Base-by-base conservation (phyloP, 1,140 invertebrate genomes). In the Cyclina sinensis region DNA sequence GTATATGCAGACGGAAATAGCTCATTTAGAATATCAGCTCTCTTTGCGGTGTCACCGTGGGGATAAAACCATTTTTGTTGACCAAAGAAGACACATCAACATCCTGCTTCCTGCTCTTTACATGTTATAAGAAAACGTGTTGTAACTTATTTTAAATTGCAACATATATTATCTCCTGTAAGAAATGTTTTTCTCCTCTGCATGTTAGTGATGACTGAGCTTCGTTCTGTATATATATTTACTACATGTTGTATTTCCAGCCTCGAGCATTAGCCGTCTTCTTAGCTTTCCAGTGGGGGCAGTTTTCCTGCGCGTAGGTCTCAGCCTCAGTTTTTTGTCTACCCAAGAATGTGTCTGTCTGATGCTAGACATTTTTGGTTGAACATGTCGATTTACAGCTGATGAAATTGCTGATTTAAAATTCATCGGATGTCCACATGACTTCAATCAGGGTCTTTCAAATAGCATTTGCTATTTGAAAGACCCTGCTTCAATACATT, bases 321-420 rank as follows among this genome's bases (percentile, higher is more conserved):
- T 7, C 27, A 9, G 30, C 27, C 62, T 30, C 12, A 59, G 51
- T 7, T 59, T 80, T 80, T 46, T 80, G 35, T 59, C 54, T 32
- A 80, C 54, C 78, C 78, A 80, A 2, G 46, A 3, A 39, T 80
- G 48, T 14, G 46, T 80, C 27, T 80, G 54, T 80, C 54, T 80
- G 24, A 51, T 59, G 27, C n/a, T 54, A 24, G 78, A 57, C 54
- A 54, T 80, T 57, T 59, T 80, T 32, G 78, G 54, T 54, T 46
- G 74, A 7, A 78, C 74, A 78, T 12, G 24, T 24, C 48, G 9
- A 9, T 78, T 18, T 51, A 51, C 46, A 7, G 32, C 46, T 59
- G 46, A 30, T 80, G 46, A 7, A 9, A 59, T 39, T 27, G 78
- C 32, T 35, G 78, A 57, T 37, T 80, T 80, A 16, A 80, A 57